Base-by-base conservation (phyloP, 2,888 invertebrate genomes). In the Eilema caniola region DNA sequence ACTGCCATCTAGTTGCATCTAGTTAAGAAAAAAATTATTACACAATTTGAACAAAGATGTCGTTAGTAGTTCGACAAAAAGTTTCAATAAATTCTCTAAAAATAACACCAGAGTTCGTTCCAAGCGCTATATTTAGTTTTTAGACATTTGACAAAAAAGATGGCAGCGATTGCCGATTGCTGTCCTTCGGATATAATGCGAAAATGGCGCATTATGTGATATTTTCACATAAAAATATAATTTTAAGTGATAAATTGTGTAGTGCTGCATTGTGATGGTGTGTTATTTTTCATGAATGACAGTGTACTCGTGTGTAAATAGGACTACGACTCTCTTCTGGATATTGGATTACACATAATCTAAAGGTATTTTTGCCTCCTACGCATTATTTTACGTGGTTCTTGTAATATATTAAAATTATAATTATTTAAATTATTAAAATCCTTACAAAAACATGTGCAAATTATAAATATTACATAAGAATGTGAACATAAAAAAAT, bases 131-230 rank as follows among this genome's bases (percentile, higher is more conserved):
- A 93, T 92, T 94, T 95, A 95, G 95, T 94, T 92, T 92, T 93
- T 92, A 95, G 94, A 94, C 93, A 94, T 95, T 95, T 95, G 95
- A 95, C 94, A 95, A 94, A 95, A 95, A 95, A 95, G 95, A 95
- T 95, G 95, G 95, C 95, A 95, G 94, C 94, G 94, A 92, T 88
- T 89, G 95, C 92, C 92, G 94, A 92, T 92, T 91, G 93, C 93
- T 91, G 95, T 93, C 90, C 92, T 90, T 93, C 92, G 93, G 89
- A 86, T 92, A 91, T 93, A 92, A 90, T 93, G 93, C 92, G 89
- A 95, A 94, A 95, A 95, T 95, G 95, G 92, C 93, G 94, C 92
- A 93, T 91, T 92, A 92, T 93, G 94, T 94, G 94, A 94, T 93
- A 93, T 91, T 91, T 93, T 92, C 94, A 93, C 93, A 88, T 88